A percentile compares a stretch with the other conserved stretches of the same genome.
These are phyloP conservation scores for Etheostoma perlongum DNA, from an alignment of 2,797 vertebrate genomes.

Conservation along the genomic window DNA sequence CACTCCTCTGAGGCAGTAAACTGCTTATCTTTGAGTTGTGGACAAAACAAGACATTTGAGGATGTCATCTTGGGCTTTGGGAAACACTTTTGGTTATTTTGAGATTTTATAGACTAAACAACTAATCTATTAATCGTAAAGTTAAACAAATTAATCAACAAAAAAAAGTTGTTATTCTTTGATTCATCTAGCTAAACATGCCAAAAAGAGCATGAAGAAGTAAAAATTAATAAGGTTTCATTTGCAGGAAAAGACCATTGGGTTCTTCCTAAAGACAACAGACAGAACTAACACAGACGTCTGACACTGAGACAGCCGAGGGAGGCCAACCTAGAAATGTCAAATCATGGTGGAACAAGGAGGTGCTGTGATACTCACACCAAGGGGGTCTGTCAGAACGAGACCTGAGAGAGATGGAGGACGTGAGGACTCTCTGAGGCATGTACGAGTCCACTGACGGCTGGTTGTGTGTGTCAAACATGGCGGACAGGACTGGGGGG, in stretches of 20 bases:
- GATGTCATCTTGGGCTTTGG: too few species aligned
- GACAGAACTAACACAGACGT: background rate
- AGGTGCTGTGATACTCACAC: slow-evolving; percentile 89
- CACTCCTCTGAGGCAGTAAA: too few species aligned
- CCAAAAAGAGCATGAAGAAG: background rate
- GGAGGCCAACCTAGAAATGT: slow-evolving; percentile 33
- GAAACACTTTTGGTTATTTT: too few species aligned
- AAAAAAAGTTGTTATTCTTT: too few species aligned
- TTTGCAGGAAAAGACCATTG: background rate
- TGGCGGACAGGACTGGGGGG: slow-evolving; percentile 84
- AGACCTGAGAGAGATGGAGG: slow-evolving; percentile 88
- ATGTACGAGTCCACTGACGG: slow-evolving; percentile 89
- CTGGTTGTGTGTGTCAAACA: slow-evolving; percentile 91
- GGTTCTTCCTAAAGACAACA: slow-evolving; percentile 10
- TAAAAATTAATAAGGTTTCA: background rate
- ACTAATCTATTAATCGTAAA: too few species aligned
- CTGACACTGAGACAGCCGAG: slow-evolving; percentile 15
- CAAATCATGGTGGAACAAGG: background rate
- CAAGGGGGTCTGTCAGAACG: slow-evolving; percentile 94
- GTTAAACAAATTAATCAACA: too few species aligned
- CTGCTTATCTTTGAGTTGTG: too few species aligned
- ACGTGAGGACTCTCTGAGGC: slow-evolving; percentile 90
- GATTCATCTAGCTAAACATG: background rate
- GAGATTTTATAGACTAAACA: too few species aligned
- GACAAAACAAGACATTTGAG: too few species aligned